These are phyloP conservation scores for Triplophysa rosa DNA, from an alignment of 2,113 vertebrate species.

Conservation along the genomic window DNA sequence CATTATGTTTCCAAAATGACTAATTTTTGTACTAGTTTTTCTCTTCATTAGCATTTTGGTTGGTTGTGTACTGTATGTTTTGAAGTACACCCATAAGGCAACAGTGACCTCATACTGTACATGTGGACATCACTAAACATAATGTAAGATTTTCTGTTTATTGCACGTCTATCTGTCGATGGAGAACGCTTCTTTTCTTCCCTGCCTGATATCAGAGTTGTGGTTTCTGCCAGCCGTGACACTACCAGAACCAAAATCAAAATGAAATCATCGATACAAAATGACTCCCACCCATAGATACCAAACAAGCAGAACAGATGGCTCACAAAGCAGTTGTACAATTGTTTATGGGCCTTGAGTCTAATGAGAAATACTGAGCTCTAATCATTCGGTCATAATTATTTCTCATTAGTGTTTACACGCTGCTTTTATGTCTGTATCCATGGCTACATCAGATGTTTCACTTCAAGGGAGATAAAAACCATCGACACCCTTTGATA, in stretches of 20 bases:
- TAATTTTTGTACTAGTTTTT: neutral
- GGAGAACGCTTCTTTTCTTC: neutral
- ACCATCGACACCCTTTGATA: conserved; percentile 15
- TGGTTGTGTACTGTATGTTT: neutral
- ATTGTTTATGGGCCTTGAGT: conserved; percentile 35
- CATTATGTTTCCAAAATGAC: no score
- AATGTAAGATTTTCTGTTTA: neutral
- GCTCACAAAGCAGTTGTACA: conserved; percentile 23
- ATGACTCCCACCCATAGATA: conserved; percentile 25
- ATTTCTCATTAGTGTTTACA: conserved; percentile 44
- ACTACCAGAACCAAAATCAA: conserved; percentile 5
- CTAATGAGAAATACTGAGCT: conserved; percentile 30
- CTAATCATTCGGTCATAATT: conserved; percentile 40
- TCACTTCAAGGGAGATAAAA: conserved; percentile 32
- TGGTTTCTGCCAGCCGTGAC: conserved; percentile 10
- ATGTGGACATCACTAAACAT: conserved; percentile 8
- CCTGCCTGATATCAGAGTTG: neutral
- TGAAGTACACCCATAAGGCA: neutral
- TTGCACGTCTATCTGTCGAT: neutral
- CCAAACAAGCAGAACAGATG: conserved; percentile 41
- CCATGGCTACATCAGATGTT: conserved; percentile 60
- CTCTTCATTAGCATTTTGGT: neutral
- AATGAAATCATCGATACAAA: conserved; percentile 26
- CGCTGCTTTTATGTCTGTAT: conserved; percentile 46
- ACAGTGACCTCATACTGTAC: neutral